A percentile compares a stretch with the other conserved stretches of the same genome.
These are phyloP conservation scores for Cryptus viduatorius DNA, from an alignment of 2,888 invertebrate genomes.

Conservation along the genomic window DNA sequence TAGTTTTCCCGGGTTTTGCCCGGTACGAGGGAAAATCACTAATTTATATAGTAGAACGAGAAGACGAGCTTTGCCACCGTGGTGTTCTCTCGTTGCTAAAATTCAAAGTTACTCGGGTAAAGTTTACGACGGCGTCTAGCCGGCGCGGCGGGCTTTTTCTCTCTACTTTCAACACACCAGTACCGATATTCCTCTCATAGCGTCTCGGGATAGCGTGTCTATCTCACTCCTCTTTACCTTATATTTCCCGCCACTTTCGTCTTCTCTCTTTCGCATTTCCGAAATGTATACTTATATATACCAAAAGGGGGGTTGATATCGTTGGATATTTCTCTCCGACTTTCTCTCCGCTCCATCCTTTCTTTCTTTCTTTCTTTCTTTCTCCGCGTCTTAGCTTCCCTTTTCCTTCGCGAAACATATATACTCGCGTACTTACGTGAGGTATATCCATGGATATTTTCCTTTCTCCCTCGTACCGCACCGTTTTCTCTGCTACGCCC, in stretches of 20 bases:
- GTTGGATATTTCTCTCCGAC: conserved; percentile 51
- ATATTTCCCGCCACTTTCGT: conserved; percentile 19
- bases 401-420: conserved; percentile 83
- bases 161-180: conserved; percentile 21
- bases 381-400: conserved; percentile 40
- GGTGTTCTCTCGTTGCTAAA: conserved; percentile 68
- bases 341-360: conserved; percentile 21
- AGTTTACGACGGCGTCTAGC: conserved; percentile 84
- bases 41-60: conserved; percentile 76
- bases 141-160: conserved; percentile 79
- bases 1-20: neutral
- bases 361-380: conserved; percentile 41
- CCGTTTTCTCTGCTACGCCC: conserved; percentile 23
- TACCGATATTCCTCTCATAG: conserved; percentile 35
- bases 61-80: conserved; percentile 55
- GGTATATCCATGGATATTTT: too few relatives aligned
- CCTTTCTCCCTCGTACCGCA: neutral
- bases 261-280: conserved; percentile 18
- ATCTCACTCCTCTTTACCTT: conserved; percentile 35
- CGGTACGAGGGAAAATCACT: conserved; percentile 70
- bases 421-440: conserved; percentile 34
- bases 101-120: conserved; percentile 81
- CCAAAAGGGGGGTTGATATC: conserved; percentile 4
- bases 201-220: conserved; percentile 26
- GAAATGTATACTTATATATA: neutral